Conservation (phyloP, 2,888 invertebrate genomes). For the Drosophila suboccidentalis region DNA sequence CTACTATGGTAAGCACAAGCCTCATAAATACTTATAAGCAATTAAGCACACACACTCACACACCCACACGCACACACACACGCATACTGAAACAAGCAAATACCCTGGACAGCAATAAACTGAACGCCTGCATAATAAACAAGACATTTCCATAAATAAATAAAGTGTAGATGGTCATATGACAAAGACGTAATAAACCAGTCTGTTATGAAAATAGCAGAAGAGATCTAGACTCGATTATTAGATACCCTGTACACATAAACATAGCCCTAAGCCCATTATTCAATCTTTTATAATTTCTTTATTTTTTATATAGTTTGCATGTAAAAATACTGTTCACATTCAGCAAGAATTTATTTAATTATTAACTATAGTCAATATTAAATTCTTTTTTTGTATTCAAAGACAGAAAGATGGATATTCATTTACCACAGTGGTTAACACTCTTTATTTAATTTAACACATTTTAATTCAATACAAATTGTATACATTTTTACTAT, state of each 20-base stretch:
- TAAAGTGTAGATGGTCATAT: constrained; percentile 46
- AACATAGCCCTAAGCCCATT: not conserved
- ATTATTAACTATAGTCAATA: not conserved
- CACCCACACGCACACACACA: not conserved
- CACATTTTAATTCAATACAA: too few species aligned
- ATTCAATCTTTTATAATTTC: not conserved
- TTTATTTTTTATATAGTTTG: not conserved
- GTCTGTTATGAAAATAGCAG: constrained; percentile 3
- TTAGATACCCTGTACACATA: not conserved
- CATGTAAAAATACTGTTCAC: not conserved
- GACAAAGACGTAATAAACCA: constrained; percentile 41
- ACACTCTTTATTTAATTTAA: too few species aligned
- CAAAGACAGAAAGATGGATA: not conserved
- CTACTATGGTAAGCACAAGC: constrained; percentile 89
- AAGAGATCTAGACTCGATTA: not conserved
- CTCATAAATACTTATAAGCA: constrained; percentile 33
- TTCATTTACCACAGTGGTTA: not conserved
- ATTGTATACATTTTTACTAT: too few species aligned
- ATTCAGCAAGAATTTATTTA: not conserved
- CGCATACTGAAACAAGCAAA: constrained; percentile 12
- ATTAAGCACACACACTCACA: constrained; percentile 39
- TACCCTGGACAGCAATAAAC: constrained; percentile 38
- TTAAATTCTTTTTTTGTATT: not conserved
- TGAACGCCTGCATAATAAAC: constrained; percentile 44
- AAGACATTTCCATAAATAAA: constrained; percentile 61